phyloP scores from a whole-genome alignment of 2,888 invertebrate genomes.

The Brachyptera risi region DNA sequence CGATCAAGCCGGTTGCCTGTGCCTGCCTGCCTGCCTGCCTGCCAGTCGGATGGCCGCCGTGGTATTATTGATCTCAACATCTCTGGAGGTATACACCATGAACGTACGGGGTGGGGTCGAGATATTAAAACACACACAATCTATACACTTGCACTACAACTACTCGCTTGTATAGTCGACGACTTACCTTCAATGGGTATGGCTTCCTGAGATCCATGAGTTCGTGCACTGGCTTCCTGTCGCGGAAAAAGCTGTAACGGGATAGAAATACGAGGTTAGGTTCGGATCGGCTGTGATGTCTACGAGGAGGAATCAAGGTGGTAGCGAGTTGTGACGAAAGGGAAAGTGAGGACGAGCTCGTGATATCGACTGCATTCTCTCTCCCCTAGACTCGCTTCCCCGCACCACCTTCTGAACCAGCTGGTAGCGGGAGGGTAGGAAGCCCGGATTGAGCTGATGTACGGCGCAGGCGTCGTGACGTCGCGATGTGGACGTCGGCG shows the following conservation, averaged over 20 bases:
- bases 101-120: constrained; percentile 9
- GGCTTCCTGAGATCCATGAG: constrained; percentile 44
- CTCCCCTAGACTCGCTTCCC: constrained; percentile 39
- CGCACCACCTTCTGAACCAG: constrained; percentile 5
- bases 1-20: neutral
- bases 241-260: constrained; percentile 10
- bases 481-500: constrained; percentile 43
- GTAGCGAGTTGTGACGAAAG: neutral
- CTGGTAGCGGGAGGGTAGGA: constrained; percentile 2
- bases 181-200: constrained; percentile 44
- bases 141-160: neutral
- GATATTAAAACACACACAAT: neutral
- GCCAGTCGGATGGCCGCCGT: neutral
- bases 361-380: constrained; percentile 42
- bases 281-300: neutral
- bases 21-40: neutral
- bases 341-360: constrained; percentile 40
- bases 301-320: neutral
- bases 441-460: constrained; percentile 33
- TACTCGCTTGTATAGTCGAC: neutral
- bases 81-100: neutral
- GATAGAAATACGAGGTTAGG: neutral
- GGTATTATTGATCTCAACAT: constrained; percentile 1
- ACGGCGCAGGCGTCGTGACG: constrained; percentile 54
- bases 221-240: constrained; percentile 33